Conservation (phyloP, 1,140 invertebrate genomes). For the Aphelinus atriplicis region DNA sequence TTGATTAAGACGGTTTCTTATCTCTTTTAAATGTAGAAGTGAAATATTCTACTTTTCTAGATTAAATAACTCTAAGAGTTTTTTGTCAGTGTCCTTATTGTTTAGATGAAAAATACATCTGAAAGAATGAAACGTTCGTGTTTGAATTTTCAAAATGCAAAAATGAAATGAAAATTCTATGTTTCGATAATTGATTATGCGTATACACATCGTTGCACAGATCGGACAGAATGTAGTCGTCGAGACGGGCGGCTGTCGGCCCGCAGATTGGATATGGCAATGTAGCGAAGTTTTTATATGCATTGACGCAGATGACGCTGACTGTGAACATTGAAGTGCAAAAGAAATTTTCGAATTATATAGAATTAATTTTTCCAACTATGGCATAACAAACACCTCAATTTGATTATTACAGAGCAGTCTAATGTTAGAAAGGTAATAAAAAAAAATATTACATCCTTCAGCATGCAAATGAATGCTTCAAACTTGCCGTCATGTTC, state of each 20-base stretch:
- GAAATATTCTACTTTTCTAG: constrained; percentile 13
- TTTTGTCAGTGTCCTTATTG: constrained; percentile 24
- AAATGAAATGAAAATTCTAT: constrained; percentile 53
- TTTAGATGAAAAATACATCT: constrained; percentile 19
- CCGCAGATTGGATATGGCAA: constrained; percentile 61
- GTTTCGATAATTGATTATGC: constrained; percentile 49
- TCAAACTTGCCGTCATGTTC: constrained; percentile 26
- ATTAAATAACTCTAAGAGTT: neutral
- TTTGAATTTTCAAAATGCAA: constrained; percentile 46
- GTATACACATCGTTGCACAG: constrained; percentile 62
- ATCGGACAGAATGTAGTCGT: constrained; percentile 63
- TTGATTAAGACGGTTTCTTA: constrained; percentile 16
- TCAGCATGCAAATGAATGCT: constrained; percentile 45
- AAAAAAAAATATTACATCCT: constrained; percentile 29
- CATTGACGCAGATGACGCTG: constrained; percentile 65
- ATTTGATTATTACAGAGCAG: constrained; percentile 43
- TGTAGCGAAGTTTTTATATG: constrained; percentile 63
- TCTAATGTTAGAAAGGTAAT: constrained; percentile 43
- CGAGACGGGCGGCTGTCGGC: constrained; percentile 55
- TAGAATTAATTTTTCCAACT: constrained; percentile 52
- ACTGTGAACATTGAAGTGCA: constrained; percentile 65
- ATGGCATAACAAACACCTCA: constrained; percentile 35
- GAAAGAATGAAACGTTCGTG: constrained; percentile 23
- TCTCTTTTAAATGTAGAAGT: constrained; percentile 32
- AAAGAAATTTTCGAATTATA: constrained; percentile 52